Conservation (phyloP, 2,888 invertebrate species). For the Mimas tiliae region DNA sequence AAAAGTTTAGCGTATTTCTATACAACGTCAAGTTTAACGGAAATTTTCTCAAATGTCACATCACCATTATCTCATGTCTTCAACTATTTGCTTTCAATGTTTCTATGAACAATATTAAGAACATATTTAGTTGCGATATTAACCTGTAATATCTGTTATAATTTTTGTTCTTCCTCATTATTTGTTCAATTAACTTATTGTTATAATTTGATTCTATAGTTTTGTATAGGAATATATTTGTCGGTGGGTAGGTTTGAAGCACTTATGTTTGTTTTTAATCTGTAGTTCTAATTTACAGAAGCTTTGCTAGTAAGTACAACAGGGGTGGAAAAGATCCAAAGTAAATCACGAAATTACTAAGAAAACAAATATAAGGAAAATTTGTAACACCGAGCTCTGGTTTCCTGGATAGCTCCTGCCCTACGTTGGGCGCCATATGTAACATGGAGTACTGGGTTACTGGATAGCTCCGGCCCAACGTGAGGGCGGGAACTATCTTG, state of each 20-base stretch:
- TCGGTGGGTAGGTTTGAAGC: slow-evolving; percentile 23
- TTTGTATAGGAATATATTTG: slow-evolving; percentile 21
- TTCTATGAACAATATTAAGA: neutral
- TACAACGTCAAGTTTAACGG: too few relatives aligned
- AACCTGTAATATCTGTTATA: neutral
- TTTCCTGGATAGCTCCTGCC: too few relatives aligned
- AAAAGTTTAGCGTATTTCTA: too few relatives aligned
- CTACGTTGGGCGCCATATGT: too few relatives aligned
- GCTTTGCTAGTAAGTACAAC: neutral
- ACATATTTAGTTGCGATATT: neutral
- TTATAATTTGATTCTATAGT: neutral
- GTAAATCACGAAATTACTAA: too few relatives aligned
- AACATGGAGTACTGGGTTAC: too few relatives aligned
- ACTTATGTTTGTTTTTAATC: slow-evolving; percentile 5
- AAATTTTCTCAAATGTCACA: too few relatives aligned
- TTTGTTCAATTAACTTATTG: neutral
- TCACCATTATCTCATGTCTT: too few relatives aligned
- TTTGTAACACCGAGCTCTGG: too few relatives aligned
- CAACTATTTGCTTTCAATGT: neutral
- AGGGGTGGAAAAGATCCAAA: neutral
- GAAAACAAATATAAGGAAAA: too few relatives aligned
- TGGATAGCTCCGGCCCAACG: too few relatives aligned
- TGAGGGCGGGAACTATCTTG: too few relatives aligned
- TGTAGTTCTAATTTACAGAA: neutral
- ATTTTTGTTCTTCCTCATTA: neutral